Conservation (phyloP, 2,888 invertebrate genomes). For the Lycophotia porphyrea region DNA sequence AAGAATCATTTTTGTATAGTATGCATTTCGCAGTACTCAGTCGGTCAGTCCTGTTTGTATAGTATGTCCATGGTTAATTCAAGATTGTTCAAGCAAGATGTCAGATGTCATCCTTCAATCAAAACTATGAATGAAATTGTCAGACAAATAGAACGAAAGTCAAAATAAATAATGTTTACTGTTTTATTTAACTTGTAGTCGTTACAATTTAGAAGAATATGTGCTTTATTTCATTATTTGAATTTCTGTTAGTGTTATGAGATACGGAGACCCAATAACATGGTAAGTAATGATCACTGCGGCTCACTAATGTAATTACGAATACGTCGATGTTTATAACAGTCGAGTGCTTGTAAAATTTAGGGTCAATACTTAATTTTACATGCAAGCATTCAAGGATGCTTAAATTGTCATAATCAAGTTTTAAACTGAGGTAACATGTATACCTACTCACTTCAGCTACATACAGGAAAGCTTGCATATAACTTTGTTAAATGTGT, state of each 20-base stretch:
- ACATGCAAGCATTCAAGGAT: background rate
- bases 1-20: no score
- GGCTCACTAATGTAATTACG: slow-evolving; percentile 28
- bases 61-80: no score
- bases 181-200: background rate
- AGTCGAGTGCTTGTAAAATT: background rate
- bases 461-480: background rate
- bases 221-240: slow-evolving; percentile 7
- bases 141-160: slow-evolving; percentile 36
- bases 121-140: slow-evolving; percentile 24
- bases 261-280: slow-evolving; percentile 17
- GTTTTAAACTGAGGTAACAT: slow-evolving; percentile 2
- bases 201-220: slow-evolving; percentile 10
- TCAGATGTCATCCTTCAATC: slow-evolving; percentile 28
- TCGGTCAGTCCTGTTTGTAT: no score
- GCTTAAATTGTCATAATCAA: background rate
- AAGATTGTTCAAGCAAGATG: background rate
- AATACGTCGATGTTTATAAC: background rate
- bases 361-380: background rate
- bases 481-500: background rate
- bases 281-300: slow-evolving; percentile 39
- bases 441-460: background rate
- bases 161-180: slow-evolving; percentile 49
- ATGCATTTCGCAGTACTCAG: no score
- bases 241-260: slow-evolving; percentile 15